Evolutionary conservation across 1,140 invertebrate genomes (phyloP).

Genomic region (Aphidius ervi): DNA sequence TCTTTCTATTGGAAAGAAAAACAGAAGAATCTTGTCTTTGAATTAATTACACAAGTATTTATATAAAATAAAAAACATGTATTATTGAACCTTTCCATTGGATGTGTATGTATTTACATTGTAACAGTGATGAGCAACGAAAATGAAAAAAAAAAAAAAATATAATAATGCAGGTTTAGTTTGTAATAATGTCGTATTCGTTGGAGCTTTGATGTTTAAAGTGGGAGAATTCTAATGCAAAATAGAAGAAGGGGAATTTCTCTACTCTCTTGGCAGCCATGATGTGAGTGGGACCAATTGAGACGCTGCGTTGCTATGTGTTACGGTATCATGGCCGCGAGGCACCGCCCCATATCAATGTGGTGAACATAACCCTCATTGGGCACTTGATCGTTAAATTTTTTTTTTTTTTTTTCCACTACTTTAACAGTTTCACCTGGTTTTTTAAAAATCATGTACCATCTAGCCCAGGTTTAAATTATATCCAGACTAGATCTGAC

Average conservation of each 20-base stretch:
- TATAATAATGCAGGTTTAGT: background rate
- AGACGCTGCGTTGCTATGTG: slow-evolving; percentile 27
- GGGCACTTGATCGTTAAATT: slow-evolving; percentile 44
- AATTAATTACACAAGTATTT: too few relatives aligned
- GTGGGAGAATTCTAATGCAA: slow-evolving; percentile 12
- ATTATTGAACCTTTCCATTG: too few relatives aligned
- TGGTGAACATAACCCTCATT: slow-evolving; percentile 42
- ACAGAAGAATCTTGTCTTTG: too few relatives aligned
- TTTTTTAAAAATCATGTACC: slow-evolving; percentile 1
- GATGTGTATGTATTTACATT: too few relatives aligned
- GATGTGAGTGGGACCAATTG: slow-evolving; percentile 43
- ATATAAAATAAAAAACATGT: background rate
- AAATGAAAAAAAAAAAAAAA: background rate
- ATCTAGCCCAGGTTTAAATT: too few relatives aligned
- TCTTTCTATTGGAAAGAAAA: too few relatives aligned
- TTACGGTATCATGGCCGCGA: slow-evolving; percentile 49
- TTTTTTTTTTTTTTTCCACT: slow-evolving; percentile 39
- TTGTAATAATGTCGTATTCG: background rate
- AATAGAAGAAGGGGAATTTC: slow-evolving; percentile 20
- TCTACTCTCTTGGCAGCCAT: slow-evolving; percentile 39
- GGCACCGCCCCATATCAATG: slow-evolving; percentile 42
- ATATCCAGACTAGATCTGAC: slow-evolving; percentile 14
- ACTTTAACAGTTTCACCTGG: slow-evolving; percentile 44
- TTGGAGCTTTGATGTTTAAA: slow-evolving; percentile 1
- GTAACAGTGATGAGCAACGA: background rate